Base-by-base conservation (phyloP, 2,888 invertebrate genomes). In the Drosophila tripunctata region DNA sequence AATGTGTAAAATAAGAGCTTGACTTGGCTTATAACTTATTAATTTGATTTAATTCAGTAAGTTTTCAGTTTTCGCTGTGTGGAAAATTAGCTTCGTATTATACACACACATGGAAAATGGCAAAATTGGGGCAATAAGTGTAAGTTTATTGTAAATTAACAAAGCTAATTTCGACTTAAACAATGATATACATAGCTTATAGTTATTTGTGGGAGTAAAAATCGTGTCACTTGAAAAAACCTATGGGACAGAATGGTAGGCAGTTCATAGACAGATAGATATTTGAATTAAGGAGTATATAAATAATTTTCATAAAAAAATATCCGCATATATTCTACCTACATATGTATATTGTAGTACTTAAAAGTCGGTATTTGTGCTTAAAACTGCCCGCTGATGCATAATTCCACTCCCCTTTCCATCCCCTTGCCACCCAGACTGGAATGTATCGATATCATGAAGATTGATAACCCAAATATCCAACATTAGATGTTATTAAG, bases 1-100 rank as follows among this genome's bases (percentile, higher is more conserved):
- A 67, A 67, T 68, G 62, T 57, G 45, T 51, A 31, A 36, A 51
- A 35, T 22, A 40, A 56, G 36, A 35, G 19, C 19, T 38, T 50
- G 31, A 22, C 47, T 41, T 52, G 30, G 43, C 4, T 44, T 50
- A 62, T 71, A 65, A 65, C 64, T 67, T 76, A 80, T 72, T 86
- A 83, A 83, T 83, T 81, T 70, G 75, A 22, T 47, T 70, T 86
- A 81, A 83, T 86, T 84, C 81, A 60, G 68, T 70, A 63, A 52
- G 48, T 72, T 85, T 78, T 58, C 69, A 21, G 52, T 72, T 76
- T 69, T 61, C 33, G 61, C 54, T 50, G 50, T 54, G 66, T 71
- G 71, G 71, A 65, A 81, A 81, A 81, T 81, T 85, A 67, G 54
- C 68, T 60, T 24, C 36, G 67, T 66, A 51, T 36, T 36, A 48